These are phyloP conservation scores for Podarcis muralis DNA, from an alignment of 2,113 vertebrate species.

Conservation along the genomic window DNA sequence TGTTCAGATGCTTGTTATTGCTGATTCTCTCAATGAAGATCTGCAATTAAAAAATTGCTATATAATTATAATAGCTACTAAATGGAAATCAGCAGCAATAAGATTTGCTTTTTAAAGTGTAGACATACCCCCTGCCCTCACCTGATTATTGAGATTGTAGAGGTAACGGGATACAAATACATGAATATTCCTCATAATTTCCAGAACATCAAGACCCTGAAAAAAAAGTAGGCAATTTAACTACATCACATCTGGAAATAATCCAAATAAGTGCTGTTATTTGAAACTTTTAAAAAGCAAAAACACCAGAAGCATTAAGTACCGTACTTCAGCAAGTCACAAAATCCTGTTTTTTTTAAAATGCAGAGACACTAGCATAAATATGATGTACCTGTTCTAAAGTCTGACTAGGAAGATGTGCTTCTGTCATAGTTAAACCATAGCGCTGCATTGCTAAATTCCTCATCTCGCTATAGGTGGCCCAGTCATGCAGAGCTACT, in stretches of 20 bases:
- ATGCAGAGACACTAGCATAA: not conserved
- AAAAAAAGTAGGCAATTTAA: slow-evolving; percentile 50
- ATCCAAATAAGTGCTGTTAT: not conserved
- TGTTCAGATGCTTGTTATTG: slow-evolving; percentile 99
- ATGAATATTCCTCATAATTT: slow-evolving; percentile 99
- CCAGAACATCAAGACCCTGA: slow-evolving; percentile 95
- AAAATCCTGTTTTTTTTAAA: not conserved
- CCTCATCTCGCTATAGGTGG: slow-evolving; percentile 99
- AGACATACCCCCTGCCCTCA: slow-evolving; percentile 40
- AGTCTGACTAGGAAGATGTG: slow-evolving; percentile 97
- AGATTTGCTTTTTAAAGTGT: not conserved
- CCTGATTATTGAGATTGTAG: slow-evolving; percentile 99
- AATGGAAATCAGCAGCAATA: not conserved
- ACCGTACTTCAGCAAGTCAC: not conserved
- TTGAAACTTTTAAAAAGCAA: not conserved
- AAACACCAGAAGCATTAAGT: not conserved
- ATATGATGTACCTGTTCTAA: slow-evolving; percentile 89
- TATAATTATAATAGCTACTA: not conserved
- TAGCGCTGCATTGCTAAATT: slow-evolving; percentile 96
- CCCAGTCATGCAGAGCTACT: slow-evolving; percentile 98
- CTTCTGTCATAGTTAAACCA: slow-evolving; percentile 94
- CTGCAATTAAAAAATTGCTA: slow-evolving; percentile 70
- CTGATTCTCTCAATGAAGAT: slow-evolving; percentile 98
- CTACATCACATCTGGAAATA: not conserved
- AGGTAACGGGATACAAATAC: slow-evolving; percentile 98